A percentile compares a stretch with the other conserved stretches of the same genome.
Evolutionary conservation across 2,113 vertebrate genomes (phyloP).

Genomic region (Halcyon malimbica): DNA sequence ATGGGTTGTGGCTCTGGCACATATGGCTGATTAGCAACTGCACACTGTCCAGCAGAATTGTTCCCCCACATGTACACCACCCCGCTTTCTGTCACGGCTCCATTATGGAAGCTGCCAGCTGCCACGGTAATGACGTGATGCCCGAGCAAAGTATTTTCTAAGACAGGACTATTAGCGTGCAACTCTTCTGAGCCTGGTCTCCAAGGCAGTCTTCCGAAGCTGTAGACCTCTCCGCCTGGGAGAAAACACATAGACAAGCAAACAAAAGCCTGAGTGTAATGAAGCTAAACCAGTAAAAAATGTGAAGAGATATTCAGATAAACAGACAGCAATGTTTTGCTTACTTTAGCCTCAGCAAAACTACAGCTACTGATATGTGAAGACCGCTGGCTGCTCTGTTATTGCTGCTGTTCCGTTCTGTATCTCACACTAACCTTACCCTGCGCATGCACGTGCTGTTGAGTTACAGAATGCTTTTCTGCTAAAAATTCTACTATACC

Average conservation of each 20-base stretch:
- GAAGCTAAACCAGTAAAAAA: not conserved
- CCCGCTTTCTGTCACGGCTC: slow-evolving; percentile 89
- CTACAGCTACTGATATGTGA: not conserved
- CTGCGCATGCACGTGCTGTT: not conserved
- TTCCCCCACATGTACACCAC: slow-evolving; percentile 95
- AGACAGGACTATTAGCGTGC: slow-evolving; percentile 66
- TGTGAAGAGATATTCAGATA: not conserved
- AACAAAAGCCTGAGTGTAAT: not conserved
- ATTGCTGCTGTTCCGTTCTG: not conserved
- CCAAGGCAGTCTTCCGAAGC: slow-evolving; percentile 90
- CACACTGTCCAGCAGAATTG: slow-evolving; percentile 92
- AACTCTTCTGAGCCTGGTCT: slow-evolving; percentile 69
- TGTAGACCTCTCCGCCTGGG: slow-evolving; percentile 93
- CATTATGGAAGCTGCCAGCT: slow-evolving; percentile 89
- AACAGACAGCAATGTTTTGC: not conserved
- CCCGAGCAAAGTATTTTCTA: slow-evolving; percentile 85
- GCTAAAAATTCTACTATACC: not conserved
- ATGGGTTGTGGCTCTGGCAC: slow-evolving; percentile 87
- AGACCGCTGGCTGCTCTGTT: not conserved
- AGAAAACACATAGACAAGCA: not conserved
- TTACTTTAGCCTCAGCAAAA: not conserved
- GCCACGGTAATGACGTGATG: slow-evolving; percentile 86
- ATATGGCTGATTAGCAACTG: slow-evolving; percentile 74
- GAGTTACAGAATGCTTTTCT: not conserved
- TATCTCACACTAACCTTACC: accelerated